These are phyloP conservation scores for Drosophila athabasca DNA, from an alignment of 1,140 invertebrate genomes.

Conservation along the genomic window DNA sequence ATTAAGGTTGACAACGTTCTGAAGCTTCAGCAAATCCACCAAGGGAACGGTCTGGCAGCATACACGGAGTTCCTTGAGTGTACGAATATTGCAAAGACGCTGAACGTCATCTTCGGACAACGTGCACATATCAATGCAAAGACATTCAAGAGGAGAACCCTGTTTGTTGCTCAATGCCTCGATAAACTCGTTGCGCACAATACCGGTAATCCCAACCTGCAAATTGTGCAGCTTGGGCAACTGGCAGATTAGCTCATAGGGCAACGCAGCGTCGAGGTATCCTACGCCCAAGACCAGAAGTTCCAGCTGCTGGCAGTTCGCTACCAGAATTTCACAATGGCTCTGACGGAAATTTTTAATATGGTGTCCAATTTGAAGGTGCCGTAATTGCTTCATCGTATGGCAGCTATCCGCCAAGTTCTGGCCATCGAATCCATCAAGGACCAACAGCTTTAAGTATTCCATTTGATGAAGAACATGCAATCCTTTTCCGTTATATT, in stretches of 20 bases:
- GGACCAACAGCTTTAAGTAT: slow-evolving; percentile 1
- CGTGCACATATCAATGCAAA: slow-evolving; percentile 1
- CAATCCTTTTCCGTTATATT: slow-evolving; percentile 1
- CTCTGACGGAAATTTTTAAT: not conserved
- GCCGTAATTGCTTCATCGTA: slow-evolving; percentile 7
- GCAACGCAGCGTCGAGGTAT: not conserved
- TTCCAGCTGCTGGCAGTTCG: slow-evolving; percentile 22
- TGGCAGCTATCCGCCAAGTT: slow-evolving; percentile 4
- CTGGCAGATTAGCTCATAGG: slow-evolving; percentile 14
- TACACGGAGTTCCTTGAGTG: slow-evolving; percentile 32
- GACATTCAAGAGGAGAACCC: slow-evolving; percentile 20
- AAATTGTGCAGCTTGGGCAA: slow-evolving; percentile 39
- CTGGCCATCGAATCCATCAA: slow-evolving; percentile 5
- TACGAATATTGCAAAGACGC: slow-evolving; percentile 18
- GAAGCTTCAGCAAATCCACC: not conserved
- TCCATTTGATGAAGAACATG: slow-evolving; percentile 1
- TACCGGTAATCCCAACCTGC: slow-evolving; percentile 1
- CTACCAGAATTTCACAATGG: slow-evolving; percentile 21
- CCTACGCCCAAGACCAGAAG: slow-evolving; percentile 1
- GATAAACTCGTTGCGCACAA: not conserved
- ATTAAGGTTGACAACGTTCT: slow-evolving; percentile 18
- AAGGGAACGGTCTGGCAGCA: not conserved
- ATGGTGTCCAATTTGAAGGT: slow-evolving; percentile 12
- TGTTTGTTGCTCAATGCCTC: slow-evolving; percentile 2
- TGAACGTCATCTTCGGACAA: slow-evolving; percentile 7